A percentile compares a stretch with the other conserved stretches of the same genome.
These are phyloP conservation scores for Corbicula japonica DNA, from an alignment of 2,888 invertebrate genomes.

Conservation along the genomic window DNA sequence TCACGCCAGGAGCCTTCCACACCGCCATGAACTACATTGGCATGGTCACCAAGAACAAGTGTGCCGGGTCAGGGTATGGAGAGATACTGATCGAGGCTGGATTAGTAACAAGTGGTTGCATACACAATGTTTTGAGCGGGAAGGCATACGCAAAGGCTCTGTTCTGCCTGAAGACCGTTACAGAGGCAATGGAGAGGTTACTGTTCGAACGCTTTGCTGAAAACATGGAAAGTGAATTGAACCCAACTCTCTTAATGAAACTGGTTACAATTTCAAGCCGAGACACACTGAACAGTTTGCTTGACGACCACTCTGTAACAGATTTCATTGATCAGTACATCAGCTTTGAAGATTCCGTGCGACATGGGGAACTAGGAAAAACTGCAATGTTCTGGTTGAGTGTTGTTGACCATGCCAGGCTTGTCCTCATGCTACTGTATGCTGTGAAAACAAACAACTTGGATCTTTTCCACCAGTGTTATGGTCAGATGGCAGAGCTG, in stretches of 20 bases:
- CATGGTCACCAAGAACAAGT: constrained; percentile 15
- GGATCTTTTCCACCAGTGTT: constrained; percentile 35
- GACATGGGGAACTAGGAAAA: constrained; percentile 37
- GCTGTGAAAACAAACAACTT: constrained; percentile 58
- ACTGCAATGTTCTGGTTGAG: constrained; percentile 58
- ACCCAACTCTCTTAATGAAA: no score
- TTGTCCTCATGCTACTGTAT: constrained; percentile 40
- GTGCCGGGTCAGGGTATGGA: constrained; percentile 27
- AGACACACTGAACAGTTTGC: neutral
- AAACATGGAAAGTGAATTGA: no score
- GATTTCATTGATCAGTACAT: constrained; percentile 15
- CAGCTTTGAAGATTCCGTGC: constrained; percentile 13
- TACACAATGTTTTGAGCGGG: constrained; percentile 19
- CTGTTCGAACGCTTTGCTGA: constrained; percentile 3
- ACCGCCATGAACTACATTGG: constrained; percentile 30
- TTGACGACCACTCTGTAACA: constrained; percentile 14
- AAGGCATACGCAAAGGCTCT: constrained; percentile 21
- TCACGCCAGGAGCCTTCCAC: constrained; percentile 17
- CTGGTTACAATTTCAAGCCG: neutral
- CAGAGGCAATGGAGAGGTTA: constrained; percentile 17
- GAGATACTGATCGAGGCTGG: constrained; percentile 28
- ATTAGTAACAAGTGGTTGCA: constrained; percentile 23
- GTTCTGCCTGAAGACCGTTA: constrained; percentile 22
- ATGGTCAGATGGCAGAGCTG: constrained; percentile 49
- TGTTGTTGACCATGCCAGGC: constrained; percentile 60